A percentile compares a stretch with the other conserved stretches of the same genome.
Conservation (phyloP, 1,140 invertebrate species). For the Wiebesia pumilae region DNA sequence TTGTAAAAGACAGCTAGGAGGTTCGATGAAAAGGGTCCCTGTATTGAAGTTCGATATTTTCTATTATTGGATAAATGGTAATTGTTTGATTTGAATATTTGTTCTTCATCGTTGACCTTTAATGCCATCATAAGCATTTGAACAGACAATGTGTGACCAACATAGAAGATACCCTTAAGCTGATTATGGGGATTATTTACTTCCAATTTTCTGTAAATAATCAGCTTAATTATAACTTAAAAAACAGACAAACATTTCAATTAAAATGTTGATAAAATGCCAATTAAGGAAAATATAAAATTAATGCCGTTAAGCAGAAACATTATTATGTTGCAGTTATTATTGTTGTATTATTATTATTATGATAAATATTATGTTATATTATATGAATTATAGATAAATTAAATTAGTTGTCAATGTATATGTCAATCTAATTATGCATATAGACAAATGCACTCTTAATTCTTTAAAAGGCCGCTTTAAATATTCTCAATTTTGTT, state of each 20-base stretch:
- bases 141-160: conserved; percentile 82
- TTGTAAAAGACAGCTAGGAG: conserved; percentile 84
- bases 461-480: too few species aligned
- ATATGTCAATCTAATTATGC: too few species aligned
- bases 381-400: too few species aligned
- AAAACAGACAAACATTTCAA: neutral
- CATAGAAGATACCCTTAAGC: conserved; percentile 82
- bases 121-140: conserved; percentile 80
- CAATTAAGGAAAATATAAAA: too few species aligned
- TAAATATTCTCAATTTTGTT: too few species aligned
- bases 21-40: conserved; percentile 86
- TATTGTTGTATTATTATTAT: too few species aligned
- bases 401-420: too few species aligned
- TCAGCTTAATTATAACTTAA: neutral
- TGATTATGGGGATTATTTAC: conserved; percentile 56
- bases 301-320: too few species aligned
- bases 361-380: too few species aligned
- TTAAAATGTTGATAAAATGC: conserved; percentile 61
- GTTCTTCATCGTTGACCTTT: conserved; percentile 80
- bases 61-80: conserved; percentile 77
- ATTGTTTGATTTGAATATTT: conserved; percentile 80
- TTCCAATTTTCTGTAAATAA: conserved; percentile 52
- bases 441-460: too few species aligned
- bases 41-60: conserved; percentile 82
- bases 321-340: too few species aligned